phyloP scores from a whole-genome alignment of 2,888 invertebrate genomes.

The Sminthurides aquaticus region DNA sequence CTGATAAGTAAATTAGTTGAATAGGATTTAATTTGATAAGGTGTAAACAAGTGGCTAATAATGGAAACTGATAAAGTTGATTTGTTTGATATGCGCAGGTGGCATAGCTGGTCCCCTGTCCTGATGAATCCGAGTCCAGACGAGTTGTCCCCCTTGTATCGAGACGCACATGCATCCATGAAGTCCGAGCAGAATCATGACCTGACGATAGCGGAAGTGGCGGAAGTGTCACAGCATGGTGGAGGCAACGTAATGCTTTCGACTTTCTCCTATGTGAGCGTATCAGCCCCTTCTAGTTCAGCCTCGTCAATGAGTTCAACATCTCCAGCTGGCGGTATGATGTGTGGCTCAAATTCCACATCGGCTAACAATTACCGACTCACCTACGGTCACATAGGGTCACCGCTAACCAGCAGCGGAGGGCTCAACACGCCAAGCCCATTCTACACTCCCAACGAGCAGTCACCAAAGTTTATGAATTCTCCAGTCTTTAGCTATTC shows the following conservation, averaged over 20 bases:
- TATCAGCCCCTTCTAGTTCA: not conserved
- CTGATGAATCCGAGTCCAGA: slow-evolving; percentile 46
- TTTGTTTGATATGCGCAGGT: too few relatives aligned
- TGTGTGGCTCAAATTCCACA: not conserved
- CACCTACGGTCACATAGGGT: not conserved
- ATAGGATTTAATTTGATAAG: too few relatives aligned
- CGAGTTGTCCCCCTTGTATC: slow-evolving; percentile 36
- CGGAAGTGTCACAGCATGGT: not conserved
- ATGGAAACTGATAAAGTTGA: too few relatives aligned
- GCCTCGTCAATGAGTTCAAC: not conserved
- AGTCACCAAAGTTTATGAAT: slow-evolving; percentile 43
- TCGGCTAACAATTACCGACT: not conserved
- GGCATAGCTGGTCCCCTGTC: slow-evolving; percentile 41
- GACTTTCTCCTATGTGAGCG: not conserved
- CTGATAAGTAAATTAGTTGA: too few relatives aligned
- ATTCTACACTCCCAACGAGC: slow-evolving; percentile 43
- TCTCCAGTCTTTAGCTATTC: slow-evolving; percentile 43
- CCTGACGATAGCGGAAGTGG: slow-evolving; percentile 19
- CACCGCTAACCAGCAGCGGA: not conserved
- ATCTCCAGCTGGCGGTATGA: not conserved
- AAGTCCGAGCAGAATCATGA: slow-evolving; percentile 14
- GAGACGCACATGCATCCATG: slow-evolving; percentile 21
- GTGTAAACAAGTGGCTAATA: too few relatives aligned
- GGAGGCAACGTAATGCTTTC: not conserved
- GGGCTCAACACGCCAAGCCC: slow-evolving; percentile 36